Conservation (phyloP, 2,888 invertebrate genomes). For the Ferdinandea cuprea region DNA sequence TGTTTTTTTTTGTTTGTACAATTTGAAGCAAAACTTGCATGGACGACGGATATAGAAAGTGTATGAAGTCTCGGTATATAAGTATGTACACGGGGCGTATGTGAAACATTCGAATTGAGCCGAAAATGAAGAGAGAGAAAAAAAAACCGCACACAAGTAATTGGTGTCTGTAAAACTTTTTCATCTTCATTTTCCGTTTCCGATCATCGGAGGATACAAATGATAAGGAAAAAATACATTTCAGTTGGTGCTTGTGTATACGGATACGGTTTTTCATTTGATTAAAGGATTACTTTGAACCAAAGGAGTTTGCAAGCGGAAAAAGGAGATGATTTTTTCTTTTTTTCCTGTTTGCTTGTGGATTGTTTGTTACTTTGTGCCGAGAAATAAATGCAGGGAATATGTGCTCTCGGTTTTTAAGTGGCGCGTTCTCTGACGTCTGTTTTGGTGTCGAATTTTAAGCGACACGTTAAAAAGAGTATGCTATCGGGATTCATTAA, state of each 20-base stretch:
- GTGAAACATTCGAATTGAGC: conserved; percentile 11
- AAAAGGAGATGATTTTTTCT: conserved; percentile 56
- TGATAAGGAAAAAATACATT: conserved; percentile 64
- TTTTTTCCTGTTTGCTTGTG: neutral
- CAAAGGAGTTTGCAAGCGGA: conserved; percentile 33
- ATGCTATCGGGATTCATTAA: neutral
- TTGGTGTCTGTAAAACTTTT: conserved; percentile 69
- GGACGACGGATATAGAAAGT: conserved; percentile 31
- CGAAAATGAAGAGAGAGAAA: conserved; percentile 9
- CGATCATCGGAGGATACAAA: conserved; percentile 54
- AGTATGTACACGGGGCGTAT: conserved; percentile 4
- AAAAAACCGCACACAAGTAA: conserved; percentile 31
- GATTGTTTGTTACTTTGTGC: neutral
- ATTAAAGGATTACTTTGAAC: conserved; percentile 33
- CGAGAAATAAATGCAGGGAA: neutral
- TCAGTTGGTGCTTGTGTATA: conserved; percentile 21
- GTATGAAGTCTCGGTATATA: no score
- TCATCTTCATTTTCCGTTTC: conserved; percentile 72
- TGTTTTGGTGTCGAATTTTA: neutral
- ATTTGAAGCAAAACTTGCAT: neutral
- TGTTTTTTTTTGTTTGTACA: conserved; percentile 17
- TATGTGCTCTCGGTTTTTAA: neutral
- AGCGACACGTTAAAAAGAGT: neutral
- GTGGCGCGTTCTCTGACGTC: neutral
- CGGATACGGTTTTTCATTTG: conserved; percentile 36